Conservation (phyloP, 2,888 invertebrate genomes). For the Nephrotoma appendiculata region DNA sequence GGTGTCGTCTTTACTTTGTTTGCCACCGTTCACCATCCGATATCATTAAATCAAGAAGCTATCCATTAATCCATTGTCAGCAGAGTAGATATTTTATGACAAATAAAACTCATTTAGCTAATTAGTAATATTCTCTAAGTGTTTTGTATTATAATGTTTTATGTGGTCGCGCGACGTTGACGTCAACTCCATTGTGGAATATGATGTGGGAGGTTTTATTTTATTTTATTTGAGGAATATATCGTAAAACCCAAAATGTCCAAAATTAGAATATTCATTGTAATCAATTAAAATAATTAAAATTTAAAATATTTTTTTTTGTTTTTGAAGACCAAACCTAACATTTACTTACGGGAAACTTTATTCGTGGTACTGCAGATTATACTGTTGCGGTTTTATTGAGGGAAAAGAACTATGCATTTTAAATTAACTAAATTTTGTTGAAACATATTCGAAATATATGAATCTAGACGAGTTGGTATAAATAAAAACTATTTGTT, state of each 20-base stretch:
- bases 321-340: background rate
- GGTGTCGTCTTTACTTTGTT: background rate
- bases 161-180: background rate
- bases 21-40: background rate
- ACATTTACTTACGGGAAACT: background rate
- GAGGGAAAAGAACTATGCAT: background rate
- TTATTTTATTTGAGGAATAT: background rate
- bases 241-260: background rate
- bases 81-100: background rate
- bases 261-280: background rate
- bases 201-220: background rate
- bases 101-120: background rate
- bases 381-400: background rate
- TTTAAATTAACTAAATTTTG: no score
- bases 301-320: background rate
- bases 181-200: background rate
- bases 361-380: background rate
- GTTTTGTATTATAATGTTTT: background rate
- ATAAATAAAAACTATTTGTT: no score
- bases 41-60: background rate
- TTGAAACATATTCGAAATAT: no score
- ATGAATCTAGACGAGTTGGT: no score
- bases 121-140: background rate
- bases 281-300: background rate
- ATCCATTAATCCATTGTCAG: background rate